phyloP scores from a whole-genome alignment of 2,797 vertebrate genomes.

The Tragopan temminckii region DNA sequence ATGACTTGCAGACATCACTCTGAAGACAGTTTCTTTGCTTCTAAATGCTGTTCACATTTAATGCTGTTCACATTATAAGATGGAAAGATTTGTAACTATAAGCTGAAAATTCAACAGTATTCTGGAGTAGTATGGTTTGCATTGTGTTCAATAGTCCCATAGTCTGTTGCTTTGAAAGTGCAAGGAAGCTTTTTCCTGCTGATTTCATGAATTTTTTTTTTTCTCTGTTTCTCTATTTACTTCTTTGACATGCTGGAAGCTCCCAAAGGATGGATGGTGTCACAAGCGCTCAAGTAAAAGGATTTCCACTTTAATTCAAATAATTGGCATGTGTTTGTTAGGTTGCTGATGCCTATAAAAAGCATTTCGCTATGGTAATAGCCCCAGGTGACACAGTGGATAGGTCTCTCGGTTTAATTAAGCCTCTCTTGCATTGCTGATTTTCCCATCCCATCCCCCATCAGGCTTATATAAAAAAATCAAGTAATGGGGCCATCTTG shows the following conservation, averaged over 20 bases:
- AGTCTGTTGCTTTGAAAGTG: not conserved
- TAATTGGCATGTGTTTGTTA: conserved; percentile 55
- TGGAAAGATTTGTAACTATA: not conserved
- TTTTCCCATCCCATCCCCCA: not conserved
- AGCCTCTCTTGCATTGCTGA: not conserved
- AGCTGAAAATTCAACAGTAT: not conserved
- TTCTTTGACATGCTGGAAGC: not conserved
- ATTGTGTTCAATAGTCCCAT: not conserved
- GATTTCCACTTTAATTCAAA: conserved; percentile 25
- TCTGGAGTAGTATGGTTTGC: not conserved
- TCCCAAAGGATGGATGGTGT: not conserved
- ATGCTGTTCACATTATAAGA: not conserved
- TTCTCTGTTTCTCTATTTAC: not conserved
- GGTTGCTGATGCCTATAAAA: conserved; percentile 41
- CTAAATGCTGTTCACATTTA: not conserved
- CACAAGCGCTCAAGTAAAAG: not conserved
- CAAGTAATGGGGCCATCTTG: not conserved
- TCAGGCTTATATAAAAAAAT: not conserved
- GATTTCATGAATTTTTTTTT: not conserved
- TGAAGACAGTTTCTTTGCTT: not conserved
- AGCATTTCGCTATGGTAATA: conserved; percentile 56
- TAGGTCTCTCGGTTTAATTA: conserved; percentile 25
- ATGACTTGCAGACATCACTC: not conserved
- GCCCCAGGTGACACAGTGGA: conserved; percentile 24
- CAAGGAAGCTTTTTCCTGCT: not conserved